Evolutionary conservation across 2,797 vertebrate genomes (phyloP).

Genomic region (Paguma larvata): DNA sequence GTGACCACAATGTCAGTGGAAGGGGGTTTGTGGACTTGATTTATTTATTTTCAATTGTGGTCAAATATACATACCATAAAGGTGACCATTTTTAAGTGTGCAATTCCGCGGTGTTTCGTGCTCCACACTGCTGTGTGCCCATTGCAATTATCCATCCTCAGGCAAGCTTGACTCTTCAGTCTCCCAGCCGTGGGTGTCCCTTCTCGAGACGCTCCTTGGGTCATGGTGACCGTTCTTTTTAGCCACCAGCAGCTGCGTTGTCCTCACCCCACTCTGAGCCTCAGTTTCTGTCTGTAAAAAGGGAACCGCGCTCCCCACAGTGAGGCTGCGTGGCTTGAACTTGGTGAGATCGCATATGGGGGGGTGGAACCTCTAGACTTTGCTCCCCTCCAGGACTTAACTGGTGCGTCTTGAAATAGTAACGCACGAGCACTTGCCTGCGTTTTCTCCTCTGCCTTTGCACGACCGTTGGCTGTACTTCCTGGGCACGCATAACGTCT

Average conservation of each 20-base stretch:
- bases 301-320: not conserved
- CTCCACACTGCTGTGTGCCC: fast-evolving
- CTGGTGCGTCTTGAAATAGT: not conserved
- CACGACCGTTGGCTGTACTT: not conserved
- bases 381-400: not conserved
- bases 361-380: fast-evolving
- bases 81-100: not conserved
- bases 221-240: not conserved
- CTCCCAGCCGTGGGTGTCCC: not conserved
- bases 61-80: not conserved
- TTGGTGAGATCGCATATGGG: too few species aligned
- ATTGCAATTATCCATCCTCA: not conserved
- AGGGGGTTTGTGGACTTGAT: not conserved
- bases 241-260: not conserved
- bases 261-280: not conserved
- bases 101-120: not conserved
- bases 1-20: fast-evolving
- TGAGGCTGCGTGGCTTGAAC: not conserved
- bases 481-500: fast-evolving
- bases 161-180: not conserved
- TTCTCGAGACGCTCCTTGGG: fast-evolving
- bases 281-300: not conserved
- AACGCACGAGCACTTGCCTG: fast-evolving
- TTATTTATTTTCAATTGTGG: not conserved
- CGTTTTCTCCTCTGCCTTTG: not conserved